phyloP scores from a whole-genome alignment of 2,888 invertebrate genomes.

The Epinotia ramella region DNA sequence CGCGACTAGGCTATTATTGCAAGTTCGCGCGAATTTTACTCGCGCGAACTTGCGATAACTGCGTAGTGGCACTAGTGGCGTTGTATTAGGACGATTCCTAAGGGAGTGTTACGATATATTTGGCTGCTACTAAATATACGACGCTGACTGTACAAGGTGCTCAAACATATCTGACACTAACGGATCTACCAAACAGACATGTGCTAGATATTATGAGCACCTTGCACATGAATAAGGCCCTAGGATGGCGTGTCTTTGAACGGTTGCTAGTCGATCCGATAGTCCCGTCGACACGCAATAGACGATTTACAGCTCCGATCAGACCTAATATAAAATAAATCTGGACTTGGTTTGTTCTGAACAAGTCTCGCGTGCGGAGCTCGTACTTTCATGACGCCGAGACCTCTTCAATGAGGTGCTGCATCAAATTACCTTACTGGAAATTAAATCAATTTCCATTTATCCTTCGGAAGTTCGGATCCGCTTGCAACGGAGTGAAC shows the following conservation, averaged over 20 bases:
- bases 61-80: too few species aligned
- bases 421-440: not conserved
- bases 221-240: not conserved
- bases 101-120: too few species aligned
- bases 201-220: too few species aligned
- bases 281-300: not conserved
- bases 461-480: not conserved
- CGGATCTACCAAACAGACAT: too few species aligned
- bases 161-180: too few species aligned
- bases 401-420: not conserved
- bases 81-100: too few species aligned
- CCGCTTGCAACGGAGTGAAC: not conserved
- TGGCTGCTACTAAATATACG: too few species aligned
- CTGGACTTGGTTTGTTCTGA: not conserved
- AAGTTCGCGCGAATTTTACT: too few species aligned
- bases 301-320: slow-evolving; percentile 1
- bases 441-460: not conserved
- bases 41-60: too few species aligned
- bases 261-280: not conserved
- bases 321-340: not conserved
- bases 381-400: not conserved
- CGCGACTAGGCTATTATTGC: too few species aligned
- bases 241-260: not conserved
- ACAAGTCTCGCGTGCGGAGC: not conserved
- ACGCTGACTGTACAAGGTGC: too few species aligned